Base-by-base conservation (phyloP, 2,797 vertebrate genomes). In the Chiroxiphia lanceolata region DNA sequence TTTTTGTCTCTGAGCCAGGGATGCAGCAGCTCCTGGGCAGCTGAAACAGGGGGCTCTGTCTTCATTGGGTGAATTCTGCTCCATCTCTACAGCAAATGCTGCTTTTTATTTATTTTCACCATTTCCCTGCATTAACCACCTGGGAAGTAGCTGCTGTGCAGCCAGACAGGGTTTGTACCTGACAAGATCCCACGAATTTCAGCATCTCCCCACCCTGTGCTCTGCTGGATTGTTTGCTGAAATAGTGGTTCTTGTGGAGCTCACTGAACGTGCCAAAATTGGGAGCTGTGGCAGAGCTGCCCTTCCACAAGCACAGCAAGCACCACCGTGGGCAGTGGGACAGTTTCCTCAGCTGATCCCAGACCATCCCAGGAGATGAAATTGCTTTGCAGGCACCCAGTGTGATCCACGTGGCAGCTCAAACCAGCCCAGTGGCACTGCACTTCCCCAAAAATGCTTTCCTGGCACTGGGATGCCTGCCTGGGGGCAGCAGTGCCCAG, bases 381-480 rank as follows among this genome's bases (percentile, higher is more conserved):
- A 31, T 23, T 0, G 0, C 75, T 42, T 76, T 15, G 38, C 45
- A 25, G 86, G 23, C 31, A 3, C 60, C 23, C 0, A 0, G 21
- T 19, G 45, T 18, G 33, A 54, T 48, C 70, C 69, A 69, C 3
- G 0, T 7, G 64, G 47, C 80, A 79, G 64, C 61, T 57, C 44
- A 57, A 59, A 31, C n/a, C 71, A 75, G 33, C 51, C 33, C 68
- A 36, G 53, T 12, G 44, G 65, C 16, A 21, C 53, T 45, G 80
- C 6, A 0, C 26, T 67, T 42, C 71, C 71, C 57, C n/a, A 15
- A 59, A 90, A 71, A 54, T 20, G 38, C 34, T 67, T 75, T 79
- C 20, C 76, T 1, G 1, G 48, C 4, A 4, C 34, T 25, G 75
- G 47, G 70, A 48, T 2, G 6, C n/a, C 75, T 44, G 36, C 27